Conservation (phyloP, 2,888 invertebrate species). For the Merodon equestris region DNA sequence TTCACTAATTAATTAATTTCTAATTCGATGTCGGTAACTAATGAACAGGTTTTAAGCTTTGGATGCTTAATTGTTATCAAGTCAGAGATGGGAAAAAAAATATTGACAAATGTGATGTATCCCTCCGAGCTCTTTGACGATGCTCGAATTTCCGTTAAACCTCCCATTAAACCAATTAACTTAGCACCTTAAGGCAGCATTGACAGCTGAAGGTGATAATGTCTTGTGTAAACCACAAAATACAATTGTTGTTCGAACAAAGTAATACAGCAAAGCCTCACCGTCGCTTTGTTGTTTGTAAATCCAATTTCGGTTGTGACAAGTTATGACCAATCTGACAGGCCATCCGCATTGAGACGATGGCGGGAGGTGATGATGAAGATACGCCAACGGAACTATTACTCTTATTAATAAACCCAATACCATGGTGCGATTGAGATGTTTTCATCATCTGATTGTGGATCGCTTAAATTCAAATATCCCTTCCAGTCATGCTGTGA, state of each 20-base stretch:
- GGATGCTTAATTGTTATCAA: too few species aligned
- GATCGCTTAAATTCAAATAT: not conserved
- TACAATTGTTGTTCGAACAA: slow-evolving; percentile 31
- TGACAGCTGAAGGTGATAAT: slow-evolving; percentile 22
- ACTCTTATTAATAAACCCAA: not conserved
- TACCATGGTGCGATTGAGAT: slow-evolving; percentile 1
- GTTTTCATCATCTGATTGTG: slow-evolving; percentile 33
- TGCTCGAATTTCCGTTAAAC: slow-evolving; percentile 6
- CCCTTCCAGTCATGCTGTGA: too few species aligned
- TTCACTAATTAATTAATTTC: too few species aligned
- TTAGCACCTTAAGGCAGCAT: slow-evolving; percentile 16
- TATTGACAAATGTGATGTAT: not conserved
- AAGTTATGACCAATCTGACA: slow-evolving; percentile 16
- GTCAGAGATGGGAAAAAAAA: too few species aligned
- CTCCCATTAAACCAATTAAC: slow-evolving; percentile 26
- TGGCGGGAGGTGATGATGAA: not conserved
- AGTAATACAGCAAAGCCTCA: too few species aligned
- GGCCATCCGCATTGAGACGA: not conserved
- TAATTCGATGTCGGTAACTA: not conserved
- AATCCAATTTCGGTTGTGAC: slow-evolving; percentile 37
- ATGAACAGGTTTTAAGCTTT: too few species aligned
- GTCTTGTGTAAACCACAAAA: slow-evolving; percentile 17
- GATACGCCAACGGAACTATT: too few species aligned
- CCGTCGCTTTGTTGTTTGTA: slow-evolving; percentile 15
- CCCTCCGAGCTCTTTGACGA: too few species aligned